Evolutionary conservation across 2,113 vertebrate species (phyloP).

Genomic region (Brachionichthys hirsutus): DNA sequence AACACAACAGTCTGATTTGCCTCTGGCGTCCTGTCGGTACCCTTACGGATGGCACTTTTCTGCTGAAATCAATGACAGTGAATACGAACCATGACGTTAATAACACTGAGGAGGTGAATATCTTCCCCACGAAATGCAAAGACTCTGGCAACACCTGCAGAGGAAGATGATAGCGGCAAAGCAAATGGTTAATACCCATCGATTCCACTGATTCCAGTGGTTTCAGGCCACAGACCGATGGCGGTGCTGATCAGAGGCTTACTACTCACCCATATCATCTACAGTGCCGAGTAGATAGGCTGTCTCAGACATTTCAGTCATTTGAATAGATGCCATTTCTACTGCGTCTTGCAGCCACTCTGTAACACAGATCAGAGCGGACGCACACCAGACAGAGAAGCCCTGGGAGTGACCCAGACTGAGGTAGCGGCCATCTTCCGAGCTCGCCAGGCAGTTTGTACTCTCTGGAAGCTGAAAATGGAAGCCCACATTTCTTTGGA

Average conservation of each 20-base stretch:
- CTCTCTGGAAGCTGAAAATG: constrained; percentile 73
- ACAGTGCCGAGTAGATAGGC: constrained; percentile 75
- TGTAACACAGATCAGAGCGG: constrained; percentile 39
- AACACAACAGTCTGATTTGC: too few relatives aligned
- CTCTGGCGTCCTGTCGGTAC: neutral
- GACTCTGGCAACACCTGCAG: constrained; percentile 81
- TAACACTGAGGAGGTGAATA: constrained; percentile 76
- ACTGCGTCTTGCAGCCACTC: constrained; percentile 73
- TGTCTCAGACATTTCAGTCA: constrained; percentile 59
- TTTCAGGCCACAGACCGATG: too few relatives aligned
- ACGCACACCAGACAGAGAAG: constrained; percentile 74
- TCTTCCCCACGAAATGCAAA: constrained; percentile 74
- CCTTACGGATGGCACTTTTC: neutral
- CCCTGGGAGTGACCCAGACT: constrained; percentile 78
- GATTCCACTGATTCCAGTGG: too few relatives aligned
- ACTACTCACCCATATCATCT: constrained; percentile 85
- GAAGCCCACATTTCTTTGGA: neutral
- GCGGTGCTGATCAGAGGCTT: neutral
- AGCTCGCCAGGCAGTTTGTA: constrained; percentile 77
- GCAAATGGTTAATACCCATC: too few relatives aligned
- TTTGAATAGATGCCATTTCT: constrained; percentile 78
- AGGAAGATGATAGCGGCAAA: constrained; percentile 1
- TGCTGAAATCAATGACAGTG: neutral
- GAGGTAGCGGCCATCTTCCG: constrained; percentile 75
- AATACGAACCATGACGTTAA: constrained; percentile 82